A percentile compares a stretch with the other conserved stretches of the same genome.
These are phyloP conservation scores for Antedon mediterranea DNA, from an alignment of 53 echinoderm and acorn worm genomes.

Conservation along the genomic window DNA sequence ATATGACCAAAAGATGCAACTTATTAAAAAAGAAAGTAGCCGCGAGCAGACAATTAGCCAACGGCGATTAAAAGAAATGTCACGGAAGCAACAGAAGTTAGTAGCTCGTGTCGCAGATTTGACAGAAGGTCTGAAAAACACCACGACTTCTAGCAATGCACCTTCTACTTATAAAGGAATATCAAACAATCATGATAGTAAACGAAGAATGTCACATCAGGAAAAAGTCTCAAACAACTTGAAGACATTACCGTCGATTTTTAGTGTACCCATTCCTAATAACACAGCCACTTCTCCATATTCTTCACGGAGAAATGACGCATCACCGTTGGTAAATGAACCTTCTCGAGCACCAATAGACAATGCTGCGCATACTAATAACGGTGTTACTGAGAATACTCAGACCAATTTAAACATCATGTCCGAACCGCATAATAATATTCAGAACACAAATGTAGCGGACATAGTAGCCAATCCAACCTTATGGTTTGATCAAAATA, in stretches of 20 bases:
- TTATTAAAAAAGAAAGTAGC: background rate
- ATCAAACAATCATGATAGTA: background rate
- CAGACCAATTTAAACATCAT: background rate
- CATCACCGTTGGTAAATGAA: background rate
- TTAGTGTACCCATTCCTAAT: background rate
- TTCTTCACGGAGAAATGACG: background rate
- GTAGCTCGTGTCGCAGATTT: background rate
- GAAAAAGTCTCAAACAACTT: background rate
- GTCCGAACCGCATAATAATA: background rate
- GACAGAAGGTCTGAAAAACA: background rate
- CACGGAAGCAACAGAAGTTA: background rate
- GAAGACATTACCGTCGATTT: background rate
- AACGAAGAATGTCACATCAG: background rate
- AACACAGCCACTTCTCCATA: background rate
- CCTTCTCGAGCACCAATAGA: background rate
- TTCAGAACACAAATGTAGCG: slow-evolving; percentile 11
- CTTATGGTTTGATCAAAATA: slow-evolving; percentile 67
- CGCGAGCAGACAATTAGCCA: background rate
- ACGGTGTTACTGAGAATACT: background rate
- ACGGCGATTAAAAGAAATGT: background rate
- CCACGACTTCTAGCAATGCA: background rate
- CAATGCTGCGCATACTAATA: background rate
- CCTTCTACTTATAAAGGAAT: background rate
- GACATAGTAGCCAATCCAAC: slow-evolving; percentile 50
- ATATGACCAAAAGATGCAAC: background rate